phyloP scores from a whole-genome alignment of 1,140 invertebrate species.

The Holcopasites calliopsidis region DNA sequence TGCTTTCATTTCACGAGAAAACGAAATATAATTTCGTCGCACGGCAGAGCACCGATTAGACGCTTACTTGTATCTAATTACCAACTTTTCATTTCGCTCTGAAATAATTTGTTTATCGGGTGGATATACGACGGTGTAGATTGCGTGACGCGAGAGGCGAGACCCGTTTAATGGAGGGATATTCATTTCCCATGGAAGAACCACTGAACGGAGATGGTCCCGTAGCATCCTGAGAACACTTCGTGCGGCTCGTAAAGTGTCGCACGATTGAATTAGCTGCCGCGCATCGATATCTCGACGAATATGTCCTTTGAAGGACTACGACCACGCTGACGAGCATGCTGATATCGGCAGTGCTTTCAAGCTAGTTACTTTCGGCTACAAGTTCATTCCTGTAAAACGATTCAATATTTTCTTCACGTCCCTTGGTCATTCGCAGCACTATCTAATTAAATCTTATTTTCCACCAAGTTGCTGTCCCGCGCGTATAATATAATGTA shows the following conservation, averaged over 20 bases:
- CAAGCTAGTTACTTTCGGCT: neutral
- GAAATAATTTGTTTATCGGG: neutral
- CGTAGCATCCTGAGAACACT: constrained; percentile 28
- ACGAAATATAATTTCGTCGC: neutral
- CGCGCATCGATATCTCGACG: constrained; percentile 21
- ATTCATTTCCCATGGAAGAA: constrained; percentile 8
- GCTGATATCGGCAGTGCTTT: neutral
- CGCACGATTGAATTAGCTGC: constrained; percentile 44
- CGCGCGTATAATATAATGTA: too few relatives aligned
- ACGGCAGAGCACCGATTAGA: too few relatives aligned
- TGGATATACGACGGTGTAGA: neutral
- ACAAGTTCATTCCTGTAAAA: neutral
- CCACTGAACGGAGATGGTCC: constrained; percentile 14
- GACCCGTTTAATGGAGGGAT: neutral
- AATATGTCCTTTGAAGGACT: constrained; percentile 24
- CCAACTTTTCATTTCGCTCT: too few relatives aligned
- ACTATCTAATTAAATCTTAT: neutral
- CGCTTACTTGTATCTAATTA: too few relatives aligned
- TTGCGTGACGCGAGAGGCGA: neutral
- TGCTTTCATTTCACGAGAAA: neutral
- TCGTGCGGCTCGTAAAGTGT: constrained; percentile 40
- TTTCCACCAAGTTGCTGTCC: too few relatives aligned
- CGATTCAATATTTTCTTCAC: neutral
- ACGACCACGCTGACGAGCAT: neutral
- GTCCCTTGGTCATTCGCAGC: neutral